phyloP scores from a whole-genome alignment of 2,888 invertebrate species.

The Petrophora chlorosata region DNA sequence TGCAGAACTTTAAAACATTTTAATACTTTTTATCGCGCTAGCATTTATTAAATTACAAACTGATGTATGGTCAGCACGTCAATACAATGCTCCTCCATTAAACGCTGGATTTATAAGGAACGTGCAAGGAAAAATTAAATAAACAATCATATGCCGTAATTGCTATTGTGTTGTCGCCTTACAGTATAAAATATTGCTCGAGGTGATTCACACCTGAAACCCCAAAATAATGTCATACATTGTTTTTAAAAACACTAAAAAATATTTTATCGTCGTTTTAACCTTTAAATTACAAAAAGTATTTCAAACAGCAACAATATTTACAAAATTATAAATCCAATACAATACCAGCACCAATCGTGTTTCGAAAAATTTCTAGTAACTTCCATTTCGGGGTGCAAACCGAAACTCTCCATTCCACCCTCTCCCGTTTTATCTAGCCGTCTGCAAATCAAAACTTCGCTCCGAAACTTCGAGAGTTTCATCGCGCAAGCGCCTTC shows the following conservation, averaged over 20 bases:
- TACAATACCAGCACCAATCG: too few species aligned
- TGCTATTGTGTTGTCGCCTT: constrained; percentile 55
- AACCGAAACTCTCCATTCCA: neutral
- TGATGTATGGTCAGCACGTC: constrained; percentile 39
- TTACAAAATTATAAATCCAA: neutral
- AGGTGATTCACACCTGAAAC: constrained; percentile 47
- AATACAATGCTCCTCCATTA: constrained; percentile 46
- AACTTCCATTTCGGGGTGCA: constrained; percentile 9
- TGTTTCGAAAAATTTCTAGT: constrained; percentile 4
- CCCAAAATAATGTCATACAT: constrained; percentile 30
- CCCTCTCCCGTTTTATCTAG: constrained; percentile 1
- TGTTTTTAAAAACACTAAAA: neutral
- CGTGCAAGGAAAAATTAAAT: constrained; percentile 51
- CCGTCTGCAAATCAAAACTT: constrained; percentile 7
- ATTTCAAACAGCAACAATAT: neutral
- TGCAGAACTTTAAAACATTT: constrained; percentile 6
- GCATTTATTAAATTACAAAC: constrained; percentile 43
- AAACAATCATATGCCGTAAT: constrained; percentile 48
- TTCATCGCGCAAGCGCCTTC: constrained; percentile 32
- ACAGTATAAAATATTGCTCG: constrained; percentile 38
- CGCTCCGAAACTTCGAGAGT: constrained; percentile 22
- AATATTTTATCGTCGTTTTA: neutral
- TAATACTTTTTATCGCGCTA: constrained; percentile 25
- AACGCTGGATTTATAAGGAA: constrained; percentile 53
- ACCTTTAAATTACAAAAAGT: neutral